A percentile compares a stretch with the other conserved stretches of the same genome.
Conservation (phyloP, 1,140 invertebrate species). For the Goniozus legneri region DNA sequence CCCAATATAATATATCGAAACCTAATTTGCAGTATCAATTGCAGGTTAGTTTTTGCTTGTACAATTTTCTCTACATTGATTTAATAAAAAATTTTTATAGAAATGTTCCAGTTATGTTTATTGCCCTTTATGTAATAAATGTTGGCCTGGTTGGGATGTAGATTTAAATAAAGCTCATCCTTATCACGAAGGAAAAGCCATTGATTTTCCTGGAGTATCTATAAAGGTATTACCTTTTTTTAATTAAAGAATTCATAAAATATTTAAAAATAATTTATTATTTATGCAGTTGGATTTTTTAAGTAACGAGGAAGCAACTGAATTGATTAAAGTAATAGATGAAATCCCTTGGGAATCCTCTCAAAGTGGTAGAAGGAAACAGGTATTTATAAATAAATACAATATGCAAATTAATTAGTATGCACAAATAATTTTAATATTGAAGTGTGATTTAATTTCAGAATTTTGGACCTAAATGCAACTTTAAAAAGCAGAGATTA, state of each 20-base stretch:
- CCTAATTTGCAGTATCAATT: constrained; percentile 38
- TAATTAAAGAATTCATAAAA: no score
- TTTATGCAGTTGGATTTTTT: constrained; percentile 69
- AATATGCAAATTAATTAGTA: background rate
- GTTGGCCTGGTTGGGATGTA: constrained; percentile 70
- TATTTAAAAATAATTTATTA: constrained; percentile 8
- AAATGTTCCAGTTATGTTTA: constrained; percentile 65
- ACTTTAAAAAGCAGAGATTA: constrained; percentile 93
- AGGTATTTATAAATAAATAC: constrained; percentile 61
- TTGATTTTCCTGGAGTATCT: constrained; percentile 68
- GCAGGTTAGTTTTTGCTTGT: constrained; percentile 27
- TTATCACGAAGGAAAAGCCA: constrained; percentile 59
- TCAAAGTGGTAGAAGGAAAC: constrained; percentile 94
- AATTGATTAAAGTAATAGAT: constrained; percentile 72
- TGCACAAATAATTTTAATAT: background rate
- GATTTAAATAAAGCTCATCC: constrained; percentile 63
- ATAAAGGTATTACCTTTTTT: constrained; percentile 53
- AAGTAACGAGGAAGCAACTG: constrained; percentile 64
- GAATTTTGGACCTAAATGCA: constrained; percentile 98
- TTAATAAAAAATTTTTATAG: constrained; percentile 30
- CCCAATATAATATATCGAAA: constrained; percentile 62
- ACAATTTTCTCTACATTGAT: constrained; percentile 1
- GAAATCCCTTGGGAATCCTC: constrained; percentile 83
- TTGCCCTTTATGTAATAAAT: constrained; percentile 71
- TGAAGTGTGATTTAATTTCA: constrained; percentile 48